Conservation (phyloP, 2,113 vertebrate species). For the Brachionichthys hirsutus region DNA sequence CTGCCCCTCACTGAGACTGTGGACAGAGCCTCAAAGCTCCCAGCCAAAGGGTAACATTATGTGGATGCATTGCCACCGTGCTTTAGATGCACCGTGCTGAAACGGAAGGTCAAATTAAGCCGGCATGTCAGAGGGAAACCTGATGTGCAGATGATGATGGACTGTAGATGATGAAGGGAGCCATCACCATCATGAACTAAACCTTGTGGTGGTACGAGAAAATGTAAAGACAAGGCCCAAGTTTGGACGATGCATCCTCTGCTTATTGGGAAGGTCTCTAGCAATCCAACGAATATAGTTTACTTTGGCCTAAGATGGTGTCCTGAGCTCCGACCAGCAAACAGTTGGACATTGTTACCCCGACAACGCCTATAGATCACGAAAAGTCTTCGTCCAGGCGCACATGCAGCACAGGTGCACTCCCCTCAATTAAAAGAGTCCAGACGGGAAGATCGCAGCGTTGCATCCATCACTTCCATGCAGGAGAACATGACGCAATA, state of each 20-base stretch:
- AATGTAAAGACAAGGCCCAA: no score
- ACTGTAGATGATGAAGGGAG: constrained; percentile 50
- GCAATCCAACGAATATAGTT: background rate
- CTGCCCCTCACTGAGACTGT: constrained; percentile 65
- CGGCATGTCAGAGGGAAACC: constrained; percentile 64
- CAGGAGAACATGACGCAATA: constrained; percentile 54
- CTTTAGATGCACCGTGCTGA: constrained; percentile 58
- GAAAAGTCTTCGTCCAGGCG: no score
- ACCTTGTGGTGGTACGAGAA: no score
- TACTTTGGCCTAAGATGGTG: background rate
- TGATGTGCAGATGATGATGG: constrained; percentile 51
- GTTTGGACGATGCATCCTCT: no score
- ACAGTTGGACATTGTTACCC: background rate
- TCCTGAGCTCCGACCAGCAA: background rate
- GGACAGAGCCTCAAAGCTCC: constrained; percentile 67
- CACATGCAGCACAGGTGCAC: background rate
- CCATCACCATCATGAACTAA: constrained; percentile 40
- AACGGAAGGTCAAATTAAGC: constrained; percentile 62
- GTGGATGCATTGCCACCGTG: constrained; percentile 49
- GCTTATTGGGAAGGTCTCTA: no score
- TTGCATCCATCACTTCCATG: constrained; percentile 48
- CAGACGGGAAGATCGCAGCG: constrained; percentile 23
- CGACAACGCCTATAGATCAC: background rate
- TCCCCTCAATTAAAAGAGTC: constrained; percentile 26
- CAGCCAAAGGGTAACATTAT: constrained; percentile 68